phyloP scores from a whole-genome alignment of 2,888 invertebrate species.

The Leptogaster cylindrica region DNA sequence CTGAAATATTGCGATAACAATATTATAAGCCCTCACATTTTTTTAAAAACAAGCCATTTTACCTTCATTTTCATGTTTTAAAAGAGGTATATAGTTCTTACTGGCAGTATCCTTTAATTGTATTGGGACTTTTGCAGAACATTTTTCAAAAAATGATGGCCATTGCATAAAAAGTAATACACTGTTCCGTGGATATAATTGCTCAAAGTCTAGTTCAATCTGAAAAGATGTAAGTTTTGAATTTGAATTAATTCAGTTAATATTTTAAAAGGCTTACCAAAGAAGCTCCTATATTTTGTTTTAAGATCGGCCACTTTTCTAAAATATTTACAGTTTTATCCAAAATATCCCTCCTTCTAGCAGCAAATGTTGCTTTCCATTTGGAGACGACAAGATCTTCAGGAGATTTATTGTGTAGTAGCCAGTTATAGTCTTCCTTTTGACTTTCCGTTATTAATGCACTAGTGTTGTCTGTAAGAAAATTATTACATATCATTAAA shows the following conservation, averaged over 20 bases:
- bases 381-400: neutral
- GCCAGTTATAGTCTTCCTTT: neutral
- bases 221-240: neutral
- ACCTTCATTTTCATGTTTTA: neutral
- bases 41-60: neutral
- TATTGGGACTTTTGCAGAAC: too few species aligned
- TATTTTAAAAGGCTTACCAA: neutral
- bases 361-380: too few species aligned
- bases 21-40: neutral
- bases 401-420: neutral
- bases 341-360: too few species aligned
- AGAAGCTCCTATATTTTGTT: too few species aligned
- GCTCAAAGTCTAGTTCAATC: slow-evolving; percentile 15
- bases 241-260: neutral
- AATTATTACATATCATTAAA: neutral
- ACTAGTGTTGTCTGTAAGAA: neutral
- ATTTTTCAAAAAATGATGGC: too few species aligned
- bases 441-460: neutral
- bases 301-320: too few species aligned
- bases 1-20: neutral
- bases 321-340: too few species aligned
- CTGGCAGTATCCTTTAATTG: too few species aligned
- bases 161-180: neutral
- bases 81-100: neutral
- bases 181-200: neutral